These are phyloP conservation scores for Holothuria scabra DNA, from an alignment of 53 echinoderm and acorn worm genomes.

Conservation along the genomic window DNA sequence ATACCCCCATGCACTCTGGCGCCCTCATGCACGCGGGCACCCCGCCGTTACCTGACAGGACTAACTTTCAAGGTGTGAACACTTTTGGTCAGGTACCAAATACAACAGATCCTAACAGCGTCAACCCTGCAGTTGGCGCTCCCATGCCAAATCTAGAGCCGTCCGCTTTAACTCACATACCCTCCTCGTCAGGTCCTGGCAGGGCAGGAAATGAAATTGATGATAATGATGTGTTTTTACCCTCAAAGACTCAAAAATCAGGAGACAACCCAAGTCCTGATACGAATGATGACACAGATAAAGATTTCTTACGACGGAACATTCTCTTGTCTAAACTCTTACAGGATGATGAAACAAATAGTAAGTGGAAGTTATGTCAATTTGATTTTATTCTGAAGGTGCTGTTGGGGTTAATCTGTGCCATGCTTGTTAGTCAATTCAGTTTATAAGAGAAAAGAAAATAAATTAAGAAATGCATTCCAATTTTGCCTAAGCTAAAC, in stretches of 20 bases:
- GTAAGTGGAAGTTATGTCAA: conserved; percentile 17
- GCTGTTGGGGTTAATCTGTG: no score
- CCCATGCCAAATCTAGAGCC: conserved; percentile 63
- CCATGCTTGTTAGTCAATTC: no score
- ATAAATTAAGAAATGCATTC: no score
- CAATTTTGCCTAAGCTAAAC: no score
- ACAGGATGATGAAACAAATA: conserved; percentile 73
- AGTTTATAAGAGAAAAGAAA: no score
- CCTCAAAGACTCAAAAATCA: conserved; percentile 59
- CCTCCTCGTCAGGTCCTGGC: conserved; percentile 56
- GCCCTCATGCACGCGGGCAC: conserved; percentile 30
- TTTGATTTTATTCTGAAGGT: no score
- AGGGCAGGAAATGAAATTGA: conserved; percentile 47
- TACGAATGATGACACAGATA: conserved; percentile 75
- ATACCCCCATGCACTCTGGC: not conserved
- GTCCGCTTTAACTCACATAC: conserved; percentile 62
- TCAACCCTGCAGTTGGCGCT: not conserved
- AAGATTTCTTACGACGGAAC: conserved; percentile 66
- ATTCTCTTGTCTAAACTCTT: conserved; percentile 85
- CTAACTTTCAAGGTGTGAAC: conserved; percentile 12
- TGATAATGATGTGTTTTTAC: conserved; percentile 81
- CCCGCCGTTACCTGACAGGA: conserved; percentile 30
- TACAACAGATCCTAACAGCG: not conserved
- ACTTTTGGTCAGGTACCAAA: conserved; percentile 26
- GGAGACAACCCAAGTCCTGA: conserved; percentile 84